Conservation (phyloP, 1,140 invertebrate genomes). For the Venustaconcha ellipsiformis region DNA sequence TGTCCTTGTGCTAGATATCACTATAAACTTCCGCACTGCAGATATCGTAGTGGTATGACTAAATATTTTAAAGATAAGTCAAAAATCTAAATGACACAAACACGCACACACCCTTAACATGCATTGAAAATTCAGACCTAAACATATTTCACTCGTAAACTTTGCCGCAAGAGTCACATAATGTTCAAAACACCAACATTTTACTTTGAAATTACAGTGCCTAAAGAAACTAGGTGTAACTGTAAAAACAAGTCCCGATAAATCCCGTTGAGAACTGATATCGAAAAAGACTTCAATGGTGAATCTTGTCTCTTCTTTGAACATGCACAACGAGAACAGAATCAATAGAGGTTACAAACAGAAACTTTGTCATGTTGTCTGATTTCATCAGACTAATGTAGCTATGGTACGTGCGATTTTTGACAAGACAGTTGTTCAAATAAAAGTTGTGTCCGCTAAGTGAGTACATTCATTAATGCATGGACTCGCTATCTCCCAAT, state of each 20-base stretch:
- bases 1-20: no score
- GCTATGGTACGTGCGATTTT: constrained; percentile 23
- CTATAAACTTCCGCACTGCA: no score
- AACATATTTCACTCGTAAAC: constrained; percentile 3
- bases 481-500: not conserved
- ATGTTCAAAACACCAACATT: constrained; percentile 18
- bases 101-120: not conserved
- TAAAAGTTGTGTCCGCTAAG: constrained; percentile 14
- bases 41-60: no score
- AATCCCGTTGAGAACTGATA: constrained; percentile 8
- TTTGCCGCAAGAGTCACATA: constrained; percentile 13
- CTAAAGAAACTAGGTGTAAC: constrained; percentile 3
- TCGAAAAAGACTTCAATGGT: not conserved
- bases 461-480: no score
- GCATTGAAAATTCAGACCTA: constrained; percentile 14
- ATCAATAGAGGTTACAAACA: constrained; percentile 19
- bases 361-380: constrained; percentile 29
- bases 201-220: constrained; percentile 7
- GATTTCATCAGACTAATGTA: constrained; percentile 6
- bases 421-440: constrained; percentile 1
- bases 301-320: constrained; percentile 19
- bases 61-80: no score
- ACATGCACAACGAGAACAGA: constrained; percentile 10
- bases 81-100: no score
- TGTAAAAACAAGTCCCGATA: constrained; percentile 11